Conservation (phyloP, 2,797 vertebrate genomes). For the Stomatorhinus walkeri region DNA sequence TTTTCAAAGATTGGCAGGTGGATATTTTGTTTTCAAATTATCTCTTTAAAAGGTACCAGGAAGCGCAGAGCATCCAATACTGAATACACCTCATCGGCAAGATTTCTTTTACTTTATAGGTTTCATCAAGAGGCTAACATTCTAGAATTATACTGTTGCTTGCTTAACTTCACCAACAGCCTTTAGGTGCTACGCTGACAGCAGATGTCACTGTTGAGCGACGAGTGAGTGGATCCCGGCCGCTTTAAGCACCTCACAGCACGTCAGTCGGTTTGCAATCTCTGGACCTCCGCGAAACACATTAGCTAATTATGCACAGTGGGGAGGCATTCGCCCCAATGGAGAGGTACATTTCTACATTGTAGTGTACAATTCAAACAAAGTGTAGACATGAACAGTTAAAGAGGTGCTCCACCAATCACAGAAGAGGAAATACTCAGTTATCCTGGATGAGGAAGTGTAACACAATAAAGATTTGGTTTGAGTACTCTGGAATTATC, state of each 20-base stretch:
- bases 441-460: background rate
- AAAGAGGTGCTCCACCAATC: background rate
- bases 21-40: background rate
- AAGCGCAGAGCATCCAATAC: background rate
- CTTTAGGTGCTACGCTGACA: background rate
- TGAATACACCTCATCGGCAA: background rate
- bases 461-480: background rate
- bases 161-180: background rate
- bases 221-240: background rate
- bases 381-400: background rate
- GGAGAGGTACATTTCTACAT: background rate
- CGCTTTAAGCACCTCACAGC: background rate
- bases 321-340: background rate
- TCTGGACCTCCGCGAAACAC: background rate
- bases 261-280: background rate
- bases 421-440: background rate
- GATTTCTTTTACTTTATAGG: background rate
- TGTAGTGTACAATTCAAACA: background rate
- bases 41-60: background rate
- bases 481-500: background rate
- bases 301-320: background rate
- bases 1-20: background rate
- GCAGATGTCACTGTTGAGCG: background rate
- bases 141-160: background rate
- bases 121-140: background rate